These are phyloP conservation scores for Vulpes ferrilata DNA, from an alignment of 2,113 vertebrate genomes.

Conservation along the genomic window DNA sequence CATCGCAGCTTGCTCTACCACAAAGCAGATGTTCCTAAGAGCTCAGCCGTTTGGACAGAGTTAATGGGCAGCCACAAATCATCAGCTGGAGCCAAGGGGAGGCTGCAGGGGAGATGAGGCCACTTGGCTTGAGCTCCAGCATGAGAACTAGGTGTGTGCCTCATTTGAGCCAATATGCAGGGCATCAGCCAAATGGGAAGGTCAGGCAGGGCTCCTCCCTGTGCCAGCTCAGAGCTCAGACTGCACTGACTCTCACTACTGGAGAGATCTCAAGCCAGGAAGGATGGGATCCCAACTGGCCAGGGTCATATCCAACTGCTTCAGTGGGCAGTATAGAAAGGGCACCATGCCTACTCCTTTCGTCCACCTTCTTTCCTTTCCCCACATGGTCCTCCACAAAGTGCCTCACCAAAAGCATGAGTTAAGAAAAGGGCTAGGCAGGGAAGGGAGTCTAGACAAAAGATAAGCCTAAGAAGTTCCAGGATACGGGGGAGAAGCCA, in stretches of 20 bases:
- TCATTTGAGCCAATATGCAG: neutral
- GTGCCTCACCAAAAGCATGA: neutral
- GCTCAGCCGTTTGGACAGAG: neutral
- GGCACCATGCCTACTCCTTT: neutral
- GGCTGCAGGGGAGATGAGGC: slow-evolving; percentile 45
- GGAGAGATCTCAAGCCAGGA: neutral
- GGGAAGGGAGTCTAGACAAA: neutral
- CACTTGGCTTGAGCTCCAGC: slow-evolving; percentile 47
- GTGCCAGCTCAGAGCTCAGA: slow-evolving; percentile 32
- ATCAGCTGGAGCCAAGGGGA: neutral
- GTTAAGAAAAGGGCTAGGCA: neutral
- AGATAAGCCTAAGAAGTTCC: neutral
- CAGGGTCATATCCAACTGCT: neutral
- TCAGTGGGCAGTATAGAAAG: neutral
- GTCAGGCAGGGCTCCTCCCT: neutral
- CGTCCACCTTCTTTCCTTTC: neutral
- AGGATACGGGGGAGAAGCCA: neutral
- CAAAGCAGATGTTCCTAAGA: slow-evolving; percentile 46
- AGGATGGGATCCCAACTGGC: neutral
- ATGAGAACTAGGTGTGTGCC: slow-evolving; percentile 50
- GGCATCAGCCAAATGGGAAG: neutral
- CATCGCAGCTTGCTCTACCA: slow-evolving; percentile 1
- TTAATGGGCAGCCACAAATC: slow-evolving; percentile 58
- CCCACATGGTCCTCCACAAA: neutral
- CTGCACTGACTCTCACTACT: neutral